Conservation (phyloP, 2,113 vertebrate genomes). For the Lophius piscatorius region DNA sequence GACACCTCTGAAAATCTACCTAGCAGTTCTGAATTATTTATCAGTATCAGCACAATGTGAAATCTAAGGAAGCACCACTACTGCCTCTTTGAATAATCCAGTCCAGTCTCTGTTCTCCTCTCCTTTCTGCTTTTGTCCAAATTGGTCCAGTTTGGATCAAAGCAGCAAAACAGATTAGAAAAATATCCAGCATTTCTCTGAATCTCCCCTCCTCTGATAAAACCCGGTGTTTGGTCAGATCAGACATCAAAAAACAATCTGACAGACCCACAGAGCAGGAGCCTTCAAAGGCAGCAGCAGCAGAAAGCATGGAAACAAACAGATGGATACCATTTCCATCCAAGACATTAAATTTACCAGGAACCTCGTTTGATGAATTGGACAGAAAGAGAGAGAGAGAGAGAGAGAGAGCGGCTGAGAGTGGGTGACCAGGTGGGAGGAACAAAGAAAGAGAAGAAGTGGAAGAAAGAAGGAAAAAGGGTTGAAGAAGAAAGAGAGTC, state of each 20-base stretch:
- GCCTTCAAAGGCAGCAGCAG: constrained; percentile 31
- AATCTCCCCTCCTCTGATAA: constrained; percentile 35
- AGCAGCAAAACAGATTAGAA: constrained; percentile 29
- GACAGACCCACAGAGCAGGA: constrained; percentile 35
- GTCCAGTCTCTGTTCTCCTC: neutral
- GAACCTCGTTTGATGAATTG: constrained; percentile 32
- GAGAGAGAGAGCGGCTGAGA: neutral
- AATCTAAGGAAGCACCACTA: neutral
- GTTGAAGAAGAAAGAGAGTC: neutral
- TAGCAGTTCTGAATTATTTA: constrained; percentile 8
- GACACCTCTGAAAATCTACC: neutral
- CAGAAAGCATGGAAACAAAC: constrained; percentile 30
- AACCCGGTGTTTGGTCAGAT: constrained; percentile 32
- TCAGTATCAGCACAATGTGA: constrained; percentile 4
- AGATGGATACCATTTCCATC: constrained; percentile 47
- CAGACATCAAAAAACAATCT: constrained; percentile 36
- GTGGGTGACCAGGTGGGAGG: too few relatives aligned
- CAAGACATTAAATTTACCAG: constrained; percentile 28
- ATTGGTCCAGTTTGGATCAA: constrained; percentile 36
- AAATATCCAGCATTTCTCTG: constrained; percentile 35
- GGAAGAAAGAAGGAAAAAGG: neutral
- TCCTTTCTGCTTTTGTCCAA: constrained; percentile 21
- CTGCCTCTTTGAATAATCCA: neutral
- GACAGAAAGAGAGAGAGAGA: constrained; percentile 5
- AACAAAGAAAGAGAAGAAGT: neutral